Evolutionary conservation across 2,113 vertebrate genomes (phyloP), one percentile per base, ranked within the genome.

Genomic region (Notiomystis cincta): DNA sequence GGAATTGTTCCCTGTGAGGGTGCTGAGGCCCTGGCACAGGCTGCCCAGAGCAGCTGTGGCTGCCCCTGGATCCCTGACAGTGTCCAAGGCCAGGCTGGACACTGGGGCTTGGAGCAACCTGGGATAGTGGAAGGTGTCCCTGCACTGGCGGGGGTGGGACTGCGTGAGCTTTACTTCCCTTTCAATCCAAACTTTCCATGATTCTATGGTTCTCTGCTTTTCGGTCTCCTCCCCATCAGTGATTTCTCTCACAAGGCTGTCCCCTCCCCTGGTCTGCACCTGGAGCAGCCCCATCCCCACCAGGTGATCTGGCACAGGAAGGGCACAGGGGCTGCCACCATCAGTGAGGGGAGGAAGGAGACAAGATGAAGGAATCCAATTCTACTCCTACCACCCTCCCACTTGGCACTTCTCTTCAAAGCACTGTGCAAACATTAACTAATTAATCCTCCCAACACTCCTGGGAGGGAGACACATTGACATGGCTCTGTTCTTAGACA

Each of bases 381-480:
- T 71, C 48, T 44, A 38, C 72, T 91, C 37, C 71, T 33, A 18
- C 57, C 70, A 40, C 87, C 53, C 78, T 60, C 69, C 87, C 2
- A 10, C 81, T 54, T 56, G 60, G 62, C 79, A 75, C 66, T 71
- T 94, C 71, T 48, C 83, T 78, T 88, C 83, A 86, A 73, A 96
- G 86, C 86, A 79, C 86, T 31, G 10, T 72, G 67, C 76, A 85
- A 93, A 88, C 47, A 93, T 88, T 44, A 79, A 53, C 66, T 76
- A 90, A 95, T 90, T 38, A 93, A 93, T 86, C 82, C 67, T 82
- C 38, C 62, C 44, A 70, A 16, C 51, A 4, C 57, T 67, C 83
- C 37, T 23, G 60, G 82, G 64, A 95, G 66, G 84, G 92, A 90
- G 67, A 76, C 65, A 62, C 48, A 76, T 56, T n/a, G 58, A 23